Evolutionary conservation across 2,113 vertebrate species (phyloP).

Genomic region (Eulacestoma nigropectus): DNA sequence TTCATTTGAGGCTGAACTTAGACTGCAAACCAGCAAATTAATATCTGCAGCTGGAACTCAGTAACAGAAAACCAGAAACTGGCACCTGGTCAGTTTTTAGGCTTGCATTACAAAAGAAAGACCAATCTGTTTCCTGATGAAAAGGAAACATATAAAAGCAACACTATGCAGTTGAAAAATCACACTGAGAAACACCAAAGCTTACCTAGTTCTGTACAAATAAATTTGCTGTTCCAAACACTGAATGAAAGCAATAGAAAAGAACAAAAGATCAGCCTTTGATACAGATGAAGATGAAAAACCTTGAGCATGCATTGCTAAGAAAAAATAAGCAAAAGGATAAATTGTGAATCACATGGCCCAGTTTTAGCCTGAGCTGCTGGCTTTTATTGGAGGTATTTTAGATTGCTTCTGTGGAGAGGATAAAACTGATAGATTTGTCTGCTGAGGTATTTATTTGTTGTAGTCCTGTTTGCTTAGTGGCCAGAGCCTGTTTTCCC

Average conservation of each 20-base stretch:
- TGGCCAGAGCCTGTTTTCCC: not conserved
- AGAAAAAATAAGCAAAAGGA: not conserved
- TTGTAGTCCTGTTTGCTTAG: not conserved
- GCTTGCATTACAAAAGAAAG: not conserved
- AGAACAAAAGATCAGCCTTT: not conserved
- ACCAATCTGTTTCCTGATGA: not conserved
- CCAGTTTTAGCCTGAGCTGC: not conserved
- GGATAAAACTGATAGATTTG: not conserved
- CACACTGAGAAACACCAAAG: not conserved
- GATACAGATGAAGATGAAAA: not conserved
- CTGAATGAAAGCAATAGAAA: not conserved
- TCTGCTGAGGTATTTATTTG: not conserved
- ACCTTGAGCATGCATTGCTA: not conserved
- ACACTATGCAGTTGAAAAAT: not conserved
- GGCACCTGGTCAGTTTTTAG: not conserved
- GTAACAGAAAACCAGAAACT: not conserved
- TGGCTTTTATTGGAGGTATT: not conserved
- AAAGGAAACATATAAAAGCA: not conserved
- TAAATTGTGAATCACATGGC: not conserved
- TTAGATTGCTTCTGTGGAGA: not conserved
- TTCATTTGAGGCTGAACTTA: not conserved
- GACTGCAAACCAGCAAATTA: not conserved
- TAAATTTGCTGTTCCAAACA: not conserved
- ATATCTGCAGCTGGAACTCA: not conserved
- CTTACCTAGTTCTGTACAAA: not conserved